phyloP scores from a whole-genome alignment of 2,888 invertebrate genomes.

The Brachypterus glaber region DNA sequence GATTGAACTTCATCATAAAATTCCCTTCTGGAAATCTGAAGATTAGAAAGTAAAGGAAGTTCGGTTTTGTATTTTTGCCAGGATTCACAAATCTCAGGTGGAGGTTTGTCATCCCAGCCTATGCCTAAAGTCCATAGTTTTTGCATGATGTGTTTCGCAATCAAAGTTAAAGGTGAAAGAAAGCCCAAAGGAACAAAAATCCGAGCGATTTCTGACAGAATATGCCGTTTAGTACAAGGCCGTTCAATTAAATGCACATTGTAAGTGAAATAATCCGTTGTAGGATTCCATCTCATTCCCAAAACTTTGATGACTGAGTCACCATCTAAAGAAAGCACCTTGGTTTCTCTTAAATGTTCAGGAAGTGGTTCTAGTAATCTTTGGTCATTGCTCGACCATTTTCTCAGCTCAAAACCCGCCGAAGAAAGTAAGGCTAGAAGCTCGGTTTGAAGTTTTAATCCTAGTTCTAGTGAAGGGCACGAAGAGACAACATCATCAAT shows the following conservation, averaged over 20 bases:
- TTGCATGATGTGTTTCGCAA: constrained; percentile 14
- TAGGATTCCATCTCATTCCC: no score
- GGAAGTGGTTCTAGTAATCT: no score
- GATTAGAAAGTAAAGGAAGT: constrained; percentile 8
- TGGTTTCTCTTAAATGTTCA: no score
- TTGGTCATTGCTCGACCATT: constrained; percentile 9
- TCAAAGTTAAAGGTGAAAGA: constrained; percentile 7
- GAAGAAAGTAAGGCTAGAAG: constrained; percentile 10
- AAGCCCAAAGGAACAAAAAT: constrained; percentile 10
- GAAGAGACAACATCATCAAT: constrained; percentile 10
- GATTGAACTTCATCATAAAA: constrained; percentile 1
- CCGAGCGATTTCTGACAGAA: constrained; percentile 5
- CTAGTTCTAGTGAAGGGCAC: neutral
- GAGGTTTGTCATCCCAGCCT: constrained; percentile 14
- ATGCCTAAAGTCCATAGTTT: constrained; percentile 10
- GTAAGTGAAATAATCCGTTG: constrained; percentile 8
- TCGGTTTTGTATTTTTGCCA: constrained; percentile 10
- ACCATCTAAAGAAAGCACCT: no score
- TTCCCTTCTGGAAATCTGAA: constrained; percentile 8
- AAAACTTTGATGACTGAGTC: no score
- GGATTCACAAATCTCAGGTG: constrained; percentile 1
- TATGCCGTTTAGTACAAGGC: constrained; percentile 3
- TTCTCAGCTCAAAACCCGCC: constrained; percentile 7
- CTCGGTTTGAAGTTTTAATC: neutral
- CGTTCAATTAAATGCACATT: neutral